These are phyloP conservation scores for Clistopyga incitator DNA, from an alignment of 2,888 invertebrate genomes.

Conservation along the genomic window DNA sequence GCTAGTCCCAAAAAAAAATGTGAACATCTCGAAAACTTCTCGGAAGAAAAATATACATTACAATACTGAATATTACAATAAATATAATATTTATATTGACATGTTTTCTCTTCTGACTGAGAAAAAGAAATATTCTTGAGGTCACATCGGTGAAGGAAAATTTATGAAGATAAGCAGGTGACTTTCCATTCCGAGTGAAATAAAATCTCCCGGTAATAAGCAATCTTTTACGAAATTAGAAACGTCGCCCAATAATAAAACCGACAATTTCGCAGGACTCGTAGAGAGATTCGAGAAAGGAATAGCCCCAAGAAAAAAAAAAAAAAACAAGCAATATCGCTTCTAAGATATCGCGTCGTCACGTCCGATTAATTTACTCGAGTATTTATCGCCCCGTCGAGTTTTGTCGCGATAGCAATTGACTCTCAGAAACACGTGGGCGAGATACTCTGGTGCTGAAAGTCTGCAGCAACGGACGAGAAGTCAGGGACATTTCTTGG, in stretches of 20 bases:
- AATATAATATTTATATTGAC: too few relatives aligned
- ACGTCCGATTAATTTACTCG: conserved; percentile 56
- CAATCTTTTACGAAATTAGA: not conserved
- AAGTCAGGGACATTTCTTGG: not conserved
- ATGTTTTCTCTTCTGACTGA: too few relatives aligned
- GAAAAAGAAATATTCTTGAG: too few relatives aligned
- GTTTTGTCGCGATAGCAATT: conserved; percentile 22
- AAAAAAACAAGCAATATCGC: conserved; percentile 22
- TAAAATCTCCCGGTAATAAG: not conserved
- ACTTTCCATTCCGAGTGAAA: too few relatives aligned
- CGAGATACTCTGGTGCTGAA: conserved; percentile 12
- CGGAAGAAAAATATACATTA: too few relatives aligned
- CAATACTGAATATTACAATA: too few relatives aligned
- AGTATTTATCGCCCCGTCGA: conserved; percentile 48
- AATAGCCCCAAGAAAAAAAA: conserved; percentile 32
- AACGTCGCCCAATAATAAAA: not conserved
- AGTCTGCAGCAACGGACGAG: not conserved
- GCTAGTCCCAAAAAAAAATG: too few relatives aligned
- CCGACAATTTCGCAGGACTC: not conserved
- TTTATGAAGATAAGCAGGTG: too few relatives aligned
- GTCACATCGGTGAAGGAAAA: too few relatives aligned
- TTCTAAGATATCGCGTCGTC: conserved; percentile 31
- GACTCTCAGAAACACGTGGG: conserved; percentile 31
- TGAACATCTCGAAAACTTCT: too few relatives aligned
- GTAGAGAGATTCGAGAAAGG: conserved; percentile 18